A percentile compares a stretch with the other conserved stretches of the same genome.
phyloP scores from a whole-genome alignment of 2,113 vertebrate genomes.

The Accipiter cooperii region DNA sequence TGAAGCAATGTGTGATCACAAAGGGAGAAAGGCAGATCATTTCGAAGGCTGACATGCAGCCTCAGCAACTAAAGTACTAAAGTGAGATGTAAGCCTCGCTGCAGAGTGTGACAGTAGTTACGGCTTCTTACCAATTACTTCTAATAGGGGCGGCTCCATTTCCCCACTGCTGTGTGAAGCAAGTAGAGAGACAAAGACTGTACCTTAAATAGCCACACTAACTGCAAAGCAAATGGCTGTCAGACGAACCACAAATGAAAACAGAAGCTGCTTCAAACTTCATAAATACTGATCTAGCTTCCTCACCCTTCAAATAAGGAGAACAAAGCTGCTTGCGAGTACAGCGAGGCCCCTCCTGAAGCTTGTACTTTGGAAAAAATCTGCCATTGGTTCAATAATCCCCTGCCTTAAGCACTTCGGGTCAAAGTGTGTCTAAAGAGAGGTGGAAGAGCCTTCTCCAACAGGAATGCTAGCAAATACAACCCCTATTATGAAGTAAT shows the following conservation, averaged over 20 bases:
- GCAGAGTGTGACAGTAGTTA: background rate
- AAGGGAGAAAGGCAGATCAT: background rate
- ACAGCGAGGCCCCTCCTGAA: background rate
- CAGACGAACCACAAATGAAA: background rate
- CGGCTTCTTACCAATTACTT: background rate
- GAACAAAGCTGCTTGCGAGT: background rate
- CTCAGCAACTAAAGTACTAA: background rate
- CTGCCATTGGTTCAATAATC: background rate
- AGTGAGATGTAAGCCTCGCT: background rate
- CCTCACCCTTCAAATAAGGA: background rate
- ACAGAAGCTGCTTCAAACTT: background rate
- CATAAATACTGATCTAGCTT: background rate
- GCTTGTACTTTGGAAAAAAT: background rate
- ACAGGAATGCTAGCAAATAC: background rate
- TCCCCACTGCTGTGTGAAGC: background rate
- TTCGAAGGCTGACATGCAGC: background rate
- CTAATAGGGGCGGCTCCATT: background rate
- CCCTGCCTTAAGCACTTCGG: background rate
- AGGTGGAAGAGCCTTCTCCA: background rate
- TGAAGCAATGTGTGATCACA: background rate
- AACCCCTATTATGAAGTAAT: background rate
- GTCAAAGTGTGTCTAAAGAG: background rate
- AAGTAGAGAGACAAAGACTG: background rate
- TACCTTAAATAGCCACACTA: background rate
- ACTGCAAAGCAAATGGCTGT: background rate